These are phyloP conservation scores for Pseudomyrmex sp. DNA, from an alignment of 1,140 invertebrate genomes.

Conservation along the genomic window DNA sequence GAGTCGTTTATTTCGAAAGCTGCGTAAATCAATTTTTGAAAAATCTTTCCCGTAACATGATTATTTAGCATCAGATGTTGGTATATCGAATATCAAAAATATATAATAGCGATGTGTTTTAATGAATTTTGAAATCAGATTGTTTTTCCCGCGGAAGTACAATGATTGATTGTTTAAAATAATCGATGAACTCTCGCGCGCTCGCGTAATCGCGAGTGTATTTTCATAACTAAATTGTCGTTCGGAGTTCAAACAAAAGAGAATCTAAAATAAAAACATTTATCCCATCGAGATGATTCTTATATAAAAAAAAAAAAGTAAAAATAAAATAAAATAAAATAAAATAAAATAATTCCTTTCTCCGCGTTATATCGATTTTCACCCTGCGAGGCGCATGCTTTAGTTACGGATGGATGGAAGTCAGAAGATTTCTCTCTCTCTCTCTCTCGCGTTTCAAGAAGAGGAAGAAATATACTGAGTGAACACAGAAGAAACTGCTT, in stretches of 20 bases:
- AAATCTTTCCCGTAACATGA: slow-evolving; percentile 7
- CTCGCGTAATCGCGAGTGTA: no score
- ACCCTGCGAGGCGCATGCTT: neutral
- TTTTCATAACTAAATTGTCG: no score
- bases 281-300: no score
- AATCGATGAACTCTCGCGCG: no score
- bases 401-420: slow-evolving; percentile 5
- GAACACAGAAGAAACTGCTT: slow-evolving; percentile 47
- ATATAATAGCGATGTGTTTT: neutral
- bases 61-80: neutral
- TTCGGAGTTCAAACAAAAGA: no score
- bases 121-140: neutral
- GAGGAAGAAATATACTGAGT: slow-evolving; percentile 16
- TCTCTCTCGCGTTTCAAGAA: neutral
- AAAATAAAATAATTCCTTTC: neutral
- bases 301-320: no score
- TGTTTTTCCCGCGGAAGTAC: no score
- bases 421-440: neutral
- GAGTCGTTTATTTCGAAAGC: slow-evolving; percentile 15
- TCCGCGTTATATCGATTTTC: neutral
- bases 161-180: neutral
- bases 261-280: no score
- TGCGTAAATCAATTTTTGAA: neutral
- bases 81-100: slow-evolving; percentile 8
- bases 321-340: neutral